These are phyloP conservation scores for Amblyornis subalaris DNA, from an alignment of 2,113 vertebrate species.

Conservation along the genomic window DNA sequence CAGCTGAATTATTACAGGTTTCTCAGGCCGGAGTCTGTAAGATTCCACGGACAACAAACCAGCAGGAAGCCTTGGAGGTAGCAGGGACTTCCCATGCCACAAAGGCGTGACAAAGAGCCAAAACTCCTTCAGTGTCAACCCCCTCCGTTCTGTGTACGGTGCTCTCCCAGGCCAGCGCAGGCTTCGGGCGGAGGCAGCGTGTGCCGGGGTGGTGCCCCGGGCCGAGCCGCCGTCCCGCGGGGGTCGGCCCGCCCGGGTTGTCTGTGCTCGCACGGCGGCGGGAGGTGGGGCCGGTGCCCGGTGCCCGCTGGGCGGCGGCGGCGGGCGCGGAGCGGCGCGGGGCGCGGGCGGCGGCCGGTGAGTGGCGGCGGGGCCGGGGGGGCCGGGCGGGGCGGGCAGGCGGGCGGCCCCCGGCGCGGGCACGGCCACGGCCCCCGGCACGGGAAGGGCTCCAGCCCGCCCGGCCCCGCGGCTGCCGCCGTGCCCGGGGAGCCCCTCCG, in stretches of 20 bases:
- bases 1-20: neutral
- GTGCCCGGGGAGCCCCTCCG: neutral
- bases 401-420: too few species aligned
- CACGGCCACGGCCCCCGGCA: neutral
- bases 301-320: neutral
- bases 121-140: neutral
- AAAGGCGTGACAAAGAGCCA: neutral
- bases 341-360: too few species aligned
- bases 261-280: neutral
- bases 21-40: neutral
- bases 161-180: neutral
- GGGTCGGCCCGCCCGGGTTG: neutral
- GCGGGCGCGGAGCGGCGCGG: neutral
- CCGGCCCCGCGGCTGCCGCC: neutral
- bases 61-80: neutral
- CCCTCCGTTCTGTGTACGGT: accelerated
- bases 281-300: neutral
- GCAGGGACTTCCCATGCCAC: neutral
- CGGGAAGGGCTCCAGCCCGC: neutral
- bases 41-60: neutral
- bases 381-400: neutral
- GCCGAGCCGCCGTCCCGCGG: neutral
- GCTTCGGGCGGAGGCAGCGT: neutral
- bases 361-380: neutral
- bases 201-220: neutral